phyloP scores from a whole-genome alignment of 2,113 vertebrate genomes.

The Mesoclemmys tuberculata region DNA sequence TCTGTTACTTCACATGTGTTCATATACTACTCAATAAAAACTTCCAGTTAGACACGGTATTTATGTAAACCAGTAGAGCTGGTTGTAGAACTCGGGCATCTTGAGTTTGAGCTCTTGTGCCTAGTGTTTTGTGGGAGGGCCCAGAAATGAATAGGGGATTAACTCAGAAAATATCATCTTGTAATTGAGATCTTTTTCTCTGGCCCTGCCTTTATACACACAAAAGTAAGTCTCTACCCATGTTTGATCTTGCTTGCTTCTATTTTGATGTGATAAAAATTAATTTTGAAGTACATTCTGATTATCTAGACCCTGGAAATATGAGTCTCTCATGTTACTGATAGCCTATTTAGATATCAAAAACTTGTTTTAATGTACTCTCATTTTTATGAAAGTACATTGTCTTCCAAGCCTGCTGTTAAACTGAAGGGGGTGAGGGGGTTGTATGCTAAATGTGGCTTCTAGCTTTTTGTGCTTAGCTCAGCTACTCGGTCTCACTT shows the following conservation, averaged over 20 bases:
- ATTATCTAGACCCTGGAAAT: background rate
- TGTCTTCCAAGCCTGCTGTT: fast-evolving
- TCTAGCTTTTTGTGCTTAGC: background rate
- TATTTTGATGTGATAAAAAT: background rate
- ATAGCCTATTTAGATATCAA: background rate
- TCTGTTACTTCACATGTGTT: background rate
- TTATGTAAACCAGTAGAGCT: background rate
- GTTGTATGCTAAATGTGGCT: background rate
- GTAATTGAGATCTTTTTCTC: background rate
- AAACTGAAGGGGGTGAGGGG: background rate
- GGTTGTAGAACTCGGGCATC: background rate
- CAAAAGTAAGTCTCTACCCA: background rate
- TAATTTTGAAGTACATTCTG: background rate
- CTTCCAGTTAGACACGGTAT: background rate
- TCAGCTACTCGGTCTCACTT: background rate
- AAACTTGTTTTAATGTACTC: background rate
- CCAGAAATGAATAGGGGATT: background rate
- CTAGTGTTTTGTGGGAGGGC: background rate
- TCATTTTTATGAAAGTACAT: background rate
- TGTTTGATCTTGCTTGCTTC: background rate
- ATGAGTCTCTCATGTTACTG: background rate
- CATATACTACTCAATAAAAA: background rate
- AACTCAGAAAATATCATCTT: background rate
- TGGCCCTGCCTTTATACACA: background rate
- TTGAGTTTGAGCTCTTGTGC: background rate